Percentiles rank a stretch among this genome's conserved stretches.
Conservation (phyloP, 2,888 invertebrate genomes). For the Thereva nobilitata region DNA sequence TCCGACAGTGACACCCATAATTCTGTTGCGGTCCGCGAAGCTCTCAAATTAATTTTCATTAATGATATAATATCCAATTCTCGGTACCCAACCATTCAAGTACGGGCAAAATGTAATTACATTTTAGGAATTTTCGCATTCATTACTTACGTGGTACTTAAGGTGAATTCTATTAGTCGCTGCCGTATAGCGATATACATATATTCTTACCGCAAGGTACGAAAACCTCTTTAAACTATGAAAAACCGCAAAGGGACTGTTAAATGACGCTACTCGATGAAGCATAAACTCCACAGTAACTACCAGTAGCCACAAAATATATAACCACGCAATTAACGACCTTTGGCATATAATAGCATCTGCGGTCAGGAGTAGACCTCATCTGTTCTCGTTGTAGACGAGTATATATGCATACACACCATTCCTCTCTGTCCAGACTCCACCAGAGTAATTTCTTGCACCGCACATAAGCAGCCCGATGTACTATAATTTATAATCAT, state of each 20-base stretch:
- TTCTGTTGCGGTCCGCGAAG: too few relatives aligned
- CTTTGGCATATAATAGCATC: slow-evolving; percentile 36
- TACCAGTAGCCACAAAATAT: slow-evolving; percentile 29
- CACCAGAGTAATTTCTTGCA: slow-evolving; percentile 26
- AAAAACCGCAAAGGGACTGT: slow-evolving; percentile 30
- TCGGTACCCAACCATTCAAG: too few relatives aligned
- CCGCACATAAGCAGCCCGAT: slow-evolving; percentile 16
- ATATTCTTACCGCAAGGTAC: not conserved
- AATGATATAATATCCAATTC: too few relatives aligned
- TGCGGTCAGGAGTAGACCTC: slow-evolving; percentile 24
- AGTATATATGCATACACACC: too few relatives aligned
- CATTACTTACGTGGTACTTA: too few relatives aligned
- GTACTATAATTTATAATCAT: slow-evolving; percentile 31
- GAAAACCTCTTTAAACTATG: slow-evolving; percentile 1
- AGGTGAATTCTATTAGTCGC: too few relatives aligned
- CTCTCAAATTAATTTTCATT: too few relatives aligned
- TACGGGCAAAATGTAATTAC: too few relatives aligned
- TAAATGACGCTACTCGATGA: slow-evolving; percentile 20
- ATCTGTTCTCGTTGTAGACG: slow-evolving; percentile 1
- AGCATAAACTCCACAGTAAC: slow-evolving; percentile 13
- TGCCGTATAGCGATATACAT: not conserved
- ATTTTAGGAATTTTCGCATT: too few relatives aligned
- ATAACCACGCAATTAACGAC: slow-evolving; percentile 35
- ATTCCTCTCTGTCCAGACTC: not conserved
- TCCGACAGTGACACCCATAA: too few relatives aligned